Evolutionary conservation across 37 sponge, comb jelly and placozoan species (phyloP).

Genomic region (Tethya wilhelma): DNA sequence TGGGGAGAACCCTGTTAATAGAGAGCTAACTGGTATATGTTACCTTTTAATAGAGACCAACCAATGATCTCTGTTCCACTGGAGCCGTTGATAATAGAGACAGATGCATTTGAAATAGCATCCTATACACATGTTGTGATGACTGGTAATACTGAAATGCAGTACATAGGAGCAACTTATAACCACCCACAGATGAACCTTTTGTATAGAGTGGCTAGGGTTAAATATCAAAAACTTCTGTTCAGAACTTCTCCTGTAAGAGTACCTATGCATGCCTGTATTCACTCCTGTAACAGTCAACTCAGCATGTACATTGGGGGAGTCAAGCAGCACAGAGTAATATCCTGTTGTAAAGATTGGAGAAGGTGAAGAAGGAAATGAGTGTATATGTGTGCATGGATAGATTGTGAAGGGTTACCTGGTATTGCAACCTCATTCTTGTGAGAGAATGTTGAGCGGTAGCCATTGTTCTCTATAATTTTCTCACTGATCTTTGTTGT

Average conservation of each 20-base stretch:
- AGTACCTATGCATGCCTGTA: background rate
- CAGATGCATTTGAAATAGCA: background rate
- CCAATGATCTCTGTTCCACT: background rate
- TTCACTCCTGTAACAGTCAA: background rate
- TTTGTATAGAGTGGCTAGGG: background rate
- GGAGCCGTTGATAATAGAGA: background rate
- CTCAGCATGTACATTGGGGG: background rate
- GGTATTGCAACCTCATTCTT: constrained; percentile 30
- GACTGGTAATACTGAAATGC: no score
- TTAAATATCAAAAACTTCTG: background rate
- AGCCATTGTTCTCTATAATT: constrained; percentile 31
- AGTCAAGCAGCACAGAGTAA: background rate
- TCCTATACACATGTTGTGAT: no score
- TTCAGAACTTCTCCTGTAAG: no score
- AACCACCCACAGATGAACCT: no score
- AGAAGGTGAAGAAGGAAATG: background rate
- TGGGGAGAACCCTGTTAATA: no score
- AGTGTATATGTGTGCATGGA: constrained; percentile 19
- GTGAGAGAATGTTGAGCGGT: constrained; percentile 54
- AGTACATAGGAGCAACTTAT: no score
- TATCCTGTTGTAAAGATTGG: background rate
- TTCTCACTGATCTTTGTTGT: background rate
- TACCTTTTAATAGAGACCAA: constrained; percentile 38
- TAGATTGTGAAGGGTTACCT: constrained; percentile 42
- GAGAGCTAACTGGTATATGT: no score